A percentile compares a stretch with the other conserved stretches of the same genome.
phyloP scores from a whole-genome alignment of 2,113 vertebrate genomes.

The Pseudonaja textilis region DNA sequence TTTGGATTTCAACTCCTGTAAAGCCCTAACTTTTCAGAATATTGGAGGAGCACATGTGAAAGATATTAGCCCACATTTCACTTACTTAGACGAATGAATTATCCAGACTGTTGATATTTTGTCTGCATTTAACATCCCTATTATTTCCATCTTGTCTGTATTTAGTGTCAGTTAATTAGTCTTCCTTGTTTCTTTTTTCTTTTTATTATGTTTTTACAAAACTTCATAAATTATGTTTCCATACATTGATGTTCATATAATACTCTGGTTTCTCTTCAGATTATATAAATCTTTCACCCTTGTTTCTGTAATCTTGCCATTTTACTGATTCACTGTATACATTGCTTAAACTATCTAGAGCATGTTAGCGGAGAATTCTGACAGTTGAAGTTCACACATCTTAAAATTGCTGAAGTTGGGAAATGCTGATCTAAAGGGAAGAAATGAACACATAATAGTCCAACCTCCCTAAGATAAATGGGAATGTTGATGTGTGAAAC shows the following conservation, averaged over 20 bases:
- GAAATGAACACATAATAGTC: background rate
- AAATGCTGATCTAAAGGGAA: background rate
- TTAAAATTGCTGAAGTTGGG: background rate
- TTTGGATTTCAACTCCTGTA: background rate
- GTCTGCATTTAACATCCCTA: background rate
- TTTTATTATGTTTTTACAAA: background rate
- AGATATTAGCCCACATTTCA: background rate
- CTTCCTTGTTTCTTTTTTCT: background rate
- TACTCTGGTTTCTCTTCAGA: background rate
- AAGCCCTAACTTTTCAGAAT: background rate
- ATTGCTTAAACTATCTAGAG: background rate
- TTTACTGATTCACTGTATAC: background rate
- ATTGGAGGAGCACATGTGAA: background rate
- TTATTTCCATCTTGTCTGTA: background rate
- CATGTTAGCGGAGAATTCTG: background rate
- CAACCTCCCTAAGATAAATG: background rate
- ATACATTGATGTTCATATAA: background rate
- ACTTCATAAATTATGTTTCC: background rate
- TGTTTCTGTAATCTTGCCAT: background rate
- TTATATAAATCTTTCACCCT: background rate
- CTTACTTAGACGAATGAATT: background rate
- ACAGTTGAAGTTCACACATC: background rate
- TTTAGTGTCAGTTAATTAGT: background rate
- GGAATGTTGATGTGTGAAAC: background rate
- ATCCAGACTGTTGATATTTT: background rate